Conservation (phyloP, 1,140 invertebrate species). For the Leptinotarsa defecta region DNA sequence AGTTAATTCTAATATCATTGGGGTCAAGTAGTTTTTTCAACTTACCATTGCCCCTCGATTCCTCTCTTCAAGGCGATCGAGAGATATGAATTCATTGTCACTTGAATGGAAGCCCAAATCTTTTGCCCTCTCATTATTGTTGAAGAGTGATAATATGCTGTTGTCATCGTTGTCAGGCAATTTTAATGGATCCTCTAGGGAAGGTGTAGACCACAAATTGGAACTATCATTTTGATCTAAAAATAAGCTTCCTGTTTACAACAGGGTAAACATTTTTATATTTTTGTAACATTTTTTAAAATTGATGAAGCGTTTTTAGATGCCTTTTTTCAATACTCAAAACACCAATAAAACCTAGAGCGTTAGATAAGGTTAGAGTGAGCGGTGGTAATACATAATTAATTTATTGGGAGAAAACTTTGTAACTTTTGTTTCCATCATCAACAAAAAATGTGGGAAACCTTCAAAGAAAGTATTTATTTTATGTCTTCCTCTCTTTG, state of each 20-base stretch:
- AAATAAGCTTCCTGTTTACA: conserved; percentile 13
- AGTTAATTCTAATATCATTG: background rate
- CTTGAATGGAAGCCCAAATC: conserved; percentile 52
- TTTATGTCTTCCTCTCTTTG: too few relatives aligned
- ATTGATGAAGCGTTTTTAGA: background rate
- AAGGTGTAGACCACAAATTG: conserved; percentile 42
- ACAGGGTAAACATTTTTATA: background rate
- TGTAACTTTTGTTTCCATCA: too few relatives aligned
- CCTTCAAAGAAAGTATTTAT: too few relatives aligned
- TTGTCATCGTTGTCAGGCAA: conserved; percentile 47
- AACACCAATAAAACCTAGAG: too few relatives aligned
- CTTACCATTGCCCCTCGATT: conserved; percentile 49
- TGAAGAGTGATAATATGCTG: conserved; percentile 50
- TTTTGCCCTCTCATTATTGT: conserved; percentile 52
- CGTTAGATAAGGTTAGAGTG: too few relatives aligned
- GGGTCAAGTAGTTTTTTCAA: background rate
- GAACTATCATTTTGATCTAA: conserved; percentile 27
- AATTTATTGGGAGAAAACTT: too few relatives aligned
- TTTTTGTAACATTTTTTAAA: background rate
- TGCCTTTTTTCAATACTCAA: background rate
- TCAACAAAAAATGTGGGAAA: too few relatives aligned
- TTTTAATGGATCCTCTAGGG: conserved; percentile 50
- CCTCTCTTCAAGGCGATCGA: conserved; percentile 50
- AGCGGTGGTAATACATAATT: too few relatives aligned
- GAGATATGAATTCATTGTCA: conserved; percentile 53